Conservation (phyloP, 2,888 invertebrate species). For the Spodoptera picta region DNA sequence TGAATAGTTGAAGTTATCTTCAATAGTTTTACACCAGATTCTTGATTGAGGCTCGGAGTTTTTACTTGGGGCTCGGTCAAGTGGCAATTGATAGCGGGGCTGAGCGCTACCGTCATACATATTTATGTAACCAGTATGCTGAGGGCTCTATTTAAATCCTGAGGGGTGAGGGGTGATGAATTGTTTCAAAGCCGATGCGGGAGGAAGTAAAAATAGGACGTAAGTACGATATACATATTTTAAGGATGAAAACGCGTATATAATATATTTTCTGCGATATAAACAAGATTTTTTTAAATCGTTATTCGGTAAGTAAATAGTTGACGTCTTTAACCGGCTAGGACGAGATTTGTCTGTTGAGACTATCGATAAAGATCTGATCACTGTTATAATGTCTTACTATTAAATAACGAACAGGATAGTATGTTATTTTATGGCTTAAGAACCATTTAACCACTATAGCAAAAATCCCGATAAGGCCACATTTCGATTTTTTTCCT, state of each 20-base stretch:
- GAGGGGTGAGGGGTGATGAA: conserved; percentile 33
- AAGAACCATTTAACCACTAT: too few relatives aligned
- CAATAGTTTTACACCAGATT: not conserved
- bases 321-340: too few relatives aligned
- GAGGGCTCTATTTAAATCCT: conserved; percentile 44
- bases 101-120: conserved; percentile 31
- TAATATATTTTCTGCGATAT: too few relatives aligned
- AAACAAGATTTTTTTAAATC: too few relatives aligned
- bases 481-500: too few relatives aligned
- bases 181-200: conserved; percentile 29
- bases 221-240: not conserved
- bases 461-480: too few relatives aligned
- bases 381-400: too few relatives aligned
- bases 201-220: conserved; percentile 14
- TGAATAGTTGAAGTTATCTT: conserved; percentile 3
- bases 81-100: conserved; percentile 41
- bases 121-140: conserved; percentile 41
- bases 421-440: too few relatives aligned
- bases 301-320: too few relatives aligned
- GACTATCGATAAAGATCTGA: too few relatives aligned
- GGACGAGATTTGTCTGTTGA: too few relatives aligned
- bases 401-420: too few relatives aligned
- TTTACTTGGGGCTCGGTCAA: conserved; percentile 34
- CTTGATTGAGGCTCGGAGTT: conserved; percentile 1
- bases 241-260: not conserved